Evolutionary conservation across 2,888 invertebrate species (phyloP).

Genomic region (Meiosimyza decipiens): DNA sequence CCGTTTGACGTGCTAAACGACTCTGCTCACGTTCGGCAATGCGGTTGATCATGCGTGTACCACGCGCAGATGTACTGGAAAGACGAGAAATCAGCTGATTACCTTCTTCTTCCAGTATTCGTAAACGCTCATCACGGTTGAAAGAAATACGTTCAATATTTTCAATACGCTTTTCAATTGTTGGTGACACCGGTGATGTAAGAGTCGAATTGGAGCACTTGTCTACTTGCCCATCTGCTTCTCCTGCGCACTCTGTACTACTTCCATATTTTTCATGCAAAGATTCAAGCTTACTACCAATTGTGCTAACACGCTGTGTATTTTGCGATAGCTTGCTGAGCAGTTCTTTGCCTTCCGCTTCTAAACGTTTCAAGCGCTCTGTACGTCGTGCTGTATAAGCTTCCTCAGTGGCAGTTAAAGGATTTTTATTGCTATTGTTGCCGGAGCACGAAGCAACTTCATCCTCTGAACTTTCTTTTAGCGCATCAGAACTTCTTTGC

Average conservation of each 20-base stretch:
- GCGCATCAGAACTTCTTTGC: neutral
- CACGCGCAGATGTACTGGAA: constrained; percentile 59
- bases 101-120: constrained; percentile 82
- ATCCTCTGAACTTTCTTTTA: constrained; percentile 7
- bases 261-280: constrained; percentile 57
- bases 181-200: constrained; percentile 17
- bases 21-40: constrained; percentile 58
- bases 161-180: constrained; percentile 57
- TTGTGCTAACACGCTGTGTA: constrained; percentile 53
- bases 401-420: constrained; percentile 57
- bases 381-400: constrained; percentile 57
- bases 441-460: neutral
- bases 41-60: constrained; percentile 60
- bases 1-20: constrained; percentile 46
- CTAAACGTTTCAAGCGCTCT: constrained; percentile 70
- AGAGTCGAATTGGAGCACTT: constrained; percentile 1
- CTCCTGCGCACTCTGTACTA: constrained; percentile 34
- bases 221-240: neutral
- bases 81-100: constrained; percentile 72
- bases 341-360: constrained; percentile 82
- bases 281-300: constrained; percentile 56
- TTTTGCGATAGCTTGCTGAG: constrained; percentile 65
- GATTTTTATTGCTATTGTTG: constrained; percentile 36
- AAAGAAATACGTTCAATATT: constrained; percentile 59
- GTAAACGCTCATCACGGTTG: constrained; percentile 59